Base-by-base conservation (phyloP, 2,113 vertebrate species). In the Zosterops lateralis region DNA sequence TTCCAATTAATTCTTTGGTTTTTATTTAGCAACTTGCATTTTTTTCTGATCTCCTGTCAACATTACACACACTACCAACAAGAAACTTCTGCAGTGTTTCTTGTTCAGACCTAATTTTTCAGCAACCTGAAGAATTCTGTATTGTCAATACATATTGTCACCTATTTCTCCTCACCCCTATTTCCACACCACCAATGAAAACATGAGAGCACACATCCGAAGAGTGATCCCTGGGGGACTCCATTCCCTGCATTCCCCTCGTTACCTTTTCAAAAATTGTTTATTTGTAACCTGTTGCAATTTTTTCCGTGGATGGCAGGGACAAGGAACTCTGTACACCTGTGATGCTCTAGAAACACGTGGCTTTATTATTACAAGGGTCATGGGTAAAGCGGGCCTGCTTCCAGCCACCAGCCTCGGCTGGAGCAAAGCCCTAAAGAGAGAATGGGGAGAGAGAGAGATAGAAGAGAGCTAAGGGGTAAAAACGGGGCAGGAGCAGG, bases 201-300 rank as follows among this genome's bases (percentile, higher is more conserved):
- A 91, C 4, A 17, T 11, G 32, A 77, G 9, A 72, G 6, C 21
- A 51, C 10, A 64, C 3, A 4, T 31, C 21, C 58, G 61, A 8
- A 31, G 26, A 68, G 21, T 12, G 31, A 67, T 48, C 7, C 45
- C 31, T 22, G 7, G 7, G 17, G 13, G 3, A 42, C 16, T 82
- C 58, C 16, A 44, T 54, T 89, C 31, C 26, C 12, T 19, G 32
- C 16, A 58, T 74, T 16, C 51, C 24, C 34, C 18, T 45, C 1
- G 0, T 42, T 54, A 60, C 5, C 14, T 85, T 82, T 64, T 25
- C 12, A 73, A 72, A 91, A 53, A 38, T 6, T 0, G 0, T 40
- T 70, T 66, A 50, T 38, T 73, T 36, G 12, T 26, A 62, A 38
- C 36, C 36, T 38, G 36, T 38, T 38, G 36, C 36, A 38, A 38